Conservation (phyloP, 2,797 vertebrate species). For the Schizopygopsis pylzovi region DNA sequence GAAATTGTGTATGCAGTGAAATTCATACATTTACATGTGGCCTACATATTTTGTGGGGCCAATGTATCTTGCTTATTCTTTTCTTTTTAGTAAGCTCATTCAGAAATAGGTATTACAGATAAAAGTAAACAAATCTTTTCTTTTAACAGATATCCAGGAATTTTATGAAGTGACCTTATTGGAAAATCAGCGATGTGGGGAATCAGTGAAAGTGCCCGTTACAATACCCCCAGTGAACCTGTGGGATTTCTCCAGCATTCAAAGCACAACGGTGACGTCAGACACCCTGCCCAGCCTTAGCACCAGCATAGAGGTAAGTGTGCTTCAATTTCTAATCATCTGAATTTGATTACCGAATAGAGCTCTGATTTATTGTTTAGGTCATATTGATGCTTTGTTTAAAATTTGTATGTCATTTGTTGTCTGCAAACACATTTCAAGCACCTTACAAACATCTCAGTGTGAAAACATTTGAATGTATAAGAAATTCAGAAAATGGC, state of each 20-base stretch:
- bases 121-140: neutral
- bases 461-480: neutral
- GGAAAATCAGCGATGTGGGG: conserved; percentile 90
- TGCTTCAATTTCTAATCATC: neutral
- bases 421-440: neutral
- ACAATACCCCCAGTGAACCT: conserved; percentile 84
- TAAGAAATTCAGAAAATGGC: neutral
- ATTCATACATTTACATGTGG: neutral
- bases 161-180: conserved; percentile 99
- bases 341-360: neutral
- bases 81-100: neutral
- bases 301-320: conserved; percentile 89
- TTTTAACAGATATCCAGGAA: conserved; percentile 92
- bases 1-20: neutral
- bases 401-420: neutral
- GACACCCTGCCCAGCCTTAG: conserved; percentile 93
- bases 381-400: neutral
- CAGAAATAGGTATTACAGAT: neutral
- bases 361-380: neutral
- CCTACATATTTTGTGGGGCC: neutral
- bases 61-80: neutral
- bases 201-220: conserved; percentile 80
- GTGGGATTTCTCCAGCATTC: conserved; percentile 95
- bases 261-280: conserved; percentile 89
- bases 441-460: neutral